Evolutionary conservation across 2,888 invertebrate genomes (phyloP).

Genomic region (Eretmocerus hayati): DNA sequence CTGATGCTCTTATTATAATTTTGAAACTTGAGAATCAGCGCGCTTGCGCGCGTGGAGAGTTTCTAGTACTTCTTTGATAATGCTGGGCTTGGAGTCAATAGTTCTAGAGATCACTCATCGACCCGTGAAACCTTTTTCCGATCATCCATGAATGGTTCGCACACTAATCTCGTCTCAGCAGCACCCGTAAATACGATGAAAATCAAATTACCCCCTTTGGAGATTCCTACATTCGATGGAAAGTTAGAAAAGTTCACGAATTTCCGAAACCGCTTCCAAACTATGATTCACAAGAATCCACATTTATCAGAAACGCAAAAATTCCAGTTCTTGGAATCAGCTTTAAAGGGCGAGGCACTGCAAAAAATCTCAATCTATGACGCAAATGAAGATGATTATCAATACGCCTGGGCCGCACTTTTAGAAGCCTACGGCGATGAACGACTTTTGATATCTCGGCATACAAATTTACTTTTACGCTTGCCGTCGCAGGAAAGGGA

Average conservation of each 20-base stretch:
- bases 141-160: too few species aligned
- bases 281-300: neutral
- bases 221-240: neutral
- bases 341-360: slow-evolving; percentile 12
- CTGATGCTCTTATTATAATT: too few species aligned
- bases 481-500: slow-evolving; percentile 8
- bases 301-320: slow-evolving; percentile 15
- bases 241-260: neutral
- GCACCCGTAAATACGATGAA: neutral
- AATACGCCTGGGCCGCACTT: slow-evolving; percentile 13
- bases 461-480: slow-evolving; percentile 19
- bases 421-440: slow-evolving; percentile 16
- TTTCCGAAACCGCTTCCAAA: neutral
- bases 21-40: too few species aligned
- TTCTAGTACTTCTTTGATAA: too few species aligned
- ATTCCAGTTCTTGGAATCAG: slow-evolving; percentile 10
- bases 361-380: slow-evolving; percentile 14
- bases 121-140: too few species aligned
- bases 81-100: too few species aligned
- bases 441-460: slow-evolving; percentile 15
- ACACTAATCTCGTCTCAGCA: neutral
- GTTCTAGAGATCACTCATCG: too few species aligned
- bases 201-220: neutral
- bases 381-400: slow-evolving; percentile 17
- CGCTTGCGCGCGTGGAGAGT: too few species aligned